Base-by-base conservation (phyloP, 2,888 invertebrate genomes). In the Pinctada fucata region DNA sequence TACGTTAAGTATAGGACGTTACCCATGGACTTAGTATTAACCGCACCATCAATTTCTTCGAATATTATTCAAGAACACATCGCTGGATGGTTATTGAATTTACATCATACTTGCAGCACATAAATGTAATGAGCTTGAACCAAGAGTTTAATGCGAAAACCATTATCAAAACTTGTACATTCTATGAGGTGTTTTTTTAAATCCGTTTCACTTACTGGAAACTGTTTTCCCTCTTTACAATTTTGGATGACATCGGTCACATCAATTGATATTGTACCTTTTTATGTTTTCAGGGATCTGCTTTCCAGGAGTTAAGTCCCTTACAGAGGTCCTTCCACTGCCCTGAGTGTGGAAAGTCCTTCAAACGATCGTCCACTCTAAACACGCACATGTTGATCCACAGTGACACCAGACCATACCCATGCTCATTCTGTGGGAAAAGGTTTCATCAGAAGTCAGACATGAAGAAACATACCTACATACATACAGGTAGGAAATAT, bases 381-480 rank as follows among this genome's bases (percentile, higher is more conserved):
- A 98, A 98, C 83, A 99, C 99, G 8, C 99, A 99, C 93, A 95
- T 99, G 86, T 95, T 99, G 86, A 99, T 99, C 89, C 99, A 99
- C 94, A 97, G 97, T 83, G 98, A 98, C 93, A 98, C 98, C 79
- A 94, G 98, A 91, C 98, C 99, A 49, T 99, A 98, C 93, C 98
- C 99, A 4, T 99, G 99, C 93, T 97, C 97, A 93, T 99, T 97
- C 93, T 99, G 99, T 93, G 99, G 99, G 79, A 99, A 99, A 93
- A 94, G 99, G 88, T 99, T 99, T 94, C 99, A 99, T 92, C 99
- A 99, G 94, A 99, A 99, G 93, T 98, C 97, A 75, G 99, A 99
- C 93, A 99, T 99, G 99, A 99, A 99, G 94, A 99, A 99, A 83
- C 99, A 99, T 94, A 99, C 99, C 49, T 99, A 99, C 92, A 99